These are phyloP conservation scores for Drosophila koepferae DNA, from an alignment of 2,888 invertebrate genomes.

Conservation along the genomic window DNA sequence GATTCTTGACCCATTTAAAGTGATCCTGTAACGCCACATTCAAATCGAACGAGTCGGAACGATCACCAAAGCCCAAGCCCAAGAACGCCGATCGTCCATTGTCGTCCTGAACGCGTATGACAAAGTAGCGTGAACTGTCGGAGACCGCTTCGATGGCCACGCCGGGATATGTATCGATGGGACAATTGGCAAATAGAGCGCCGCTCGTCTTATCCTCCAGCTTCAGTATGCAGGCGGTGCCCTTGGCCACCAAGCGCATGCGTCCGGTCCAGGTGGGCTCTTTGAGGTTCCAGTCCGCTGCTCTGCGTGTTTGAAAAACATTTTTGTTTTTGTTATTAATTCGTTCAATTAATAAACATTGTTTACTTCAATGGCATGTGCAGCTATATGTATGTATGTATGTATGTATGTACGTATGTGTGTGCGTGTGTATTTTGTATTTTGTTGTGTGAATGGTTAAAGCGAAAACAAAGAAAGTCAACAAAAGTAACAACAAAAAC, in stretches of 20 bases:
- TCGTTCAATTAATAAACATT: conserved; percentile 22
- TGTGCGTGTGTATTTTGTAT: conserved; percentile 13
- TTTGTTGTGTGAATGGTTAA: conserved; percentile 20
- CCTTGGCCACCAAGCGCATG: conserved; percentile 95
- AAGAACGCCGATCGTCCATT: conserved; percentile 96
- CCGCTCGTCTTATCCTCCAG: conserved; percentile 97
- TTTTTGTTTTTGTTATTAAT: background rate
- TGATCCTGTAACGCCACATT: conserved; percentile 99
- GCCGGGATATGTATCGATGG: conserved; percentile 97
- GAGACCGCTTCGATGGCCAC: conserved; percentile 97
- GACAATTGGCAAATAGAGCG: conserved; percentile 98
- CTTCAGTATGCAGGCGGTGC: conserved; percentile 94
- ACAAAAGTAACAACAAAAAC: conserved; percentile 50
- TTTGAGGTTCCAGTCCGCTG: conserved; percentile 99
- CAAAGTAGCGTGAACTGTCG: conserved; percentile 99
- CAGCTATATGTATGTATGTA: background rate
- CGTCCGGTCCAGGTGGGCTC: conserved; percentile 99
- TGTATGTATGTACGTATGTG: background rate
- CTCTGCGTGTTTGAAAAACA: conserved; percentile 87
- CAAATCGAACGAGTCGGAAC: conserved; percentile 99
- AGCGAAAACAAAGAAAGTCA: conserved; percentile 51
- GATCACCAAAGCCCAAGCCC: conserved; percentile 98
- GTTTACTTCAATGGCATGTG: conserved; percentile 5
- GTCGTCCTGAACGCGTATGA: conserved; percentile 97
- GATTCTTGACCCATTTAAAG: conserved; percentile 96